phyloP scores from a whole-genome alignment of 2,113 vertebrate species.

The Saguinus midas region DNA sequence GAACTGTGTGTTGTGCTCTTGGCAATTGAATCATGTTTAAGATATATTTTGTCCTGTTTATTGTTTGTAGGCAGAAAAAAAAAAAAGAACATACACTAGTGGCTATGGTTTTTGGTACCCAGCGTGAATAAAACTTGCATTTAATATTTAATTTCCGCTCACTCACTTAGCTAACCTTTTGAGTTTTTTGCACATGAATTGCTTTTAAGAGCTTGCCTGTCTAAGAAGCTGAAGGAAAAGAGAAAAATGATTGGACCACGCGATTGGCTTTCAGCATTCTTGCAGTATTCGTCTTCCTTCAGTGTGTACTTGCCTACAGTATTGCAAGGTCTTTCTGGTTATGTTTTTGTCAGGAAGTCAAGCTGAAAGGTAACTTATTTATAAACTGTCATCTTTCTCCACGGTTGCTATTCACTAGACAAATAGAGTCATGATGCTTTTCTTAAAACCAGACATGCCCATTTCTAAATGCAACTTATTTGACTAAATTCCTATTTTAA shows the following conservation, averaged over 20 bases:
- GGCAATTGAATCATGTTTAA: constrained; percentile 50
- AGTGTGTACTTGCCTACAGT: not conserved
- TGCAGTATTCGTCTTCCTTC: not conserved
- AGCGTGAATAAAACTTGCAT: constrained; percentile 9
- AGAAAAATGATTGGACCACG: not conserved
- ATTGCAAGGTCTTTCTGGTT: constrained; percentile 5
- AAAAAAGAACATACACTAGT: constrained; percentile 13
- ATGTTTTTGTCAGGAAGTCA: not conserved
- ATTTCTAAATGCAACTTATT: not conserved
- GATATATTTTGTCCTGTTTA: constrained; percentile 49
- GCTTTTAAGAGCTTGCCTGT: not conserved
- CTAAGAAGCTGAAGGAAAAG: not conserved
- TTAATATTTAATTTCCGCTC: constrained; percentile 18
- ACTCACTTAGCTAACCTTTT: constrained; percentile 42
- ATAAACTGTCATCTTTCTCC: not conserved
- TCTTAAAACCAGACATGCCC: not conserved
- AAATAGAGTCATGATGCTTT: not conserved
- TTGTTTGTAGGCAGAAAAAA: constrained; percentile 52
- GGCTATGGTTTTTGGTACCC: not conserved
- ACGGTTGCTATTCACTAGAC: not conserved
- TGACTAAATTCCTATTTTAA: not conserved
- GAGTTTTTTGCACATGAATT: constrained; percentile 16
- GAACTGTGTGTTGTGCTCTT: constrained; percentile 57
- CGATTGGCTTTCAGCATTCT: not conserved
- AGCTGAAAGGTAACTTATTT: constrained; percentile 15